Base-by-base conservation (phyloP, 2,888 invertebrate species). In the Gymnosoma rotundatum region DNA sequence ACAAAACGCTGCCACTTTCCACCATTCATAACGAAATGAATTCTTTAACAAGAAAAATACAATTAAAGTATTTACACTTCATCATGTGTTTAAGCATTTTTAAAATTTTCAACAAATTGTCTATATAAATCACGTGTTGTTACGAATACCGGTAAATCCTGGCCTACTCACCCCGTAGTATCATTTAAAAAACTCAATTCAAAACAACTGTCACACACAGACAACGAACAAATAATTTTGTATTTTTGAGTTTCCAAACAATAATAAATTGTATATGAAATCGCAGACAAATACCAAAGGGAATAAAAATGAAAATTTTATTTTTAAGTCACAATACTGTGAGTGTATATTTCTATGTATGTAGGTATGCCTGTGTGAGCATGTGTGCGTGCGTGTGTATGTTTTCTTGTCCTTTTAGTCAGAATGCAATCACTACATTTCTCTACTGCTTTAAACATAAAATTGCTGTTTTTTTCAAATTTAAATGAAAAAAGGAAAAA, bases 251-350 rank as follows among this genome's bases (percentile, higher is more conserved):
- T 42, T 56, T 58, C 45, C 25, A 61, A 69, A 69, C 73, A 78
- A 69, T 66, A 83, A 78, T 78, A 78, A 78, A 75, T 69, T 82
- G 60, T 75, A 75, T 75, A 85, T 75, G 48, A 82, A 78, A 82
- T 85, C 75, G 75, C 85, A 85, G 82, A 85, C 84, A 82, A 56
- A 72, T 75, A 63, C 82, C 82, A 72, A 56, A 56, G 85, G 82
- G 79, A 75, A 72, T 83, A 58, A 48, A 74, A 70, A 61, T 61
- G 58, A 48, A 82, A 74, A 69, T 74, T 56, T 78, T 54, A 64
- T 70, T 70, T n/a, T 63, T 10, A 72, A 72, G 36, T 72, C 70
- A 58, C 48, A 25, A 70, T 32, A 70, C 70, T 32, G 58, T 1
- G 18, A 21, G 45, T 32, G 32, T 32, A 6, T 5, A 8, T 32